Conservation (phyloP, 2,797 vertebrate genomes). For the Parauchenoglanis ngamensis region DNA sequence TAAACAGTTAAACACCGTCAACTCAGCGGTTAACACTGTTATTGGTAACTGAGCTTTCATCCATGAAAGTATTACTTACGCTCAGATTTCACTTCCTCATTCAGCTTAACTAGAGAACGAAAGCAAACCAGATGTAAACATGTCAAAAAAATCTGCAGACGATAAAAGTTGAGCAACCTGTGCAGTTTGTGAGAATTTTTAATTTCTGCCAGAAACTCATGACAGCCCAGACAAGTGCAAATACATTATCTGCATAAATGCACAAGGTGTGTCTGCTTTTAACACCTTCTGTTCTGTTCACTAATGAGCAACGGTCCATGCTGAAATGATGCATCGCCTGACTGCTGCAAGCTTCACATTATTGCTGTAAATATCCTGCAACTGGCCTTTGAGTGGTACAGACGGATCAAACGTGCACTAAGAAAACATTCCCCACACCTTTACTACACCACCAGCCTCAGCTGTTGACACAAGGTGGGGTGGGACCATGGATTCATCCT, state of each 20-base stretch:
- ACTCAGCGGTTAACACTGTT: not conserved
- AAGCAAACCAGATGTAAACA: not conserved
- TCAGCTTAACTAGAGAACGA: not conserved
- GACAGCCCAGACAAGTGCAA: not conserved
- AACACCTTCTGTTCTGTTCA: not conserved
- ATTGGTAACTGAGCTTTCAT: not conserved
- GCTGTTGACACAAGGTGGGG: not conserved
- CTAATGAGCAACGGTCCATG: not conserved
- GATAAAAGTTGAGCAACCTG: not conserved
- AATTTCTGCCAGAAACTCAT: not conserved
- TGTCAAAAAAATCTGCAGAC: not conserved
- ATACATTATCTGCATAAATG: constrained; percentile 8
- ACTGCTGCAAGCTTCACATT: not conserved
- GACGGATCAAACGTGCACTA: not conserved
- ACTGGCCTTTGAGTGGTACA: too few relatives aligned
- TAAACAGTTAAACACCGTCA: not conserved
- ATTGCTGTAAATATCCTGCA: too few relatives aligned
- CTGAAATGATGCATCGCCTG: not conserved
- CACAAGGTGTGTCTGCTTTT: constrained; percentile 26
- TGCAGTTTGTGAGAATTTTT: not conserved
- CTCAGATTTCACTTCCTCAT: not conserved
- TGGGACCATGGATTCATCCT: not conserved
- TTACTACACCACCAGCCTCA: not conserved
- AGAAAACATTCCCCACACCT: not conserved
- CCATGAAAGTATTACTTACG: not conserved